phyloP scores from a whole-genome alignment of 2,113 vertebrate genomes.

The Pimephales promelas region DNA sequence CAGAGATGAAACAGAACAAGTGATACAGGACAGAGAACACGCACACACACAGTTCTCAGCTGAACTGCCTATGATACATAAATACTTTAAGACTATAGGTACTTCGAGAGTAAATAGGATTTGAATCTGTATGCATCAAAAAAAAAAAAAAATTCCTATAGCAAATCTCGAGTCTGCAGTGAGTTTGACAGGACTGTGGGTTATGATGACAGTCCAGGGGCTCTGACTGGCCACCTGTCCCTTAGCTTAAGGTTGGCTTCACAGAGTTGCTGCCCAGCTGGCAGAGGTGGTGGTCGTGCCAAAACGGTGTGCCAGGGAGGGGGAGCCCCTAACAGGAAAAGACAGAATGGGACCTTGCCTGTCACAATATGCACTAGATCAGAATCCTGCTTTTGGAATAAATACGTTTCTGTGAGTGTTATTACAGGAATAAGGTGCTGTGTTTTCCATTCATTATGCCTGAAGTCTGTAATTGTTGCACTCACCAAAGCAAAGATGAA shows the following conservation, averaged over 20 bases:
- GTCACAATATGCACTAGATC: constrained; percentile 51
- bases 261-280: constrained; percentile 44
- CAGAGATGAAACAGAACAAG: constrained; percentile 53
- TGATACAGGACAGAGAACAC: constrained; percentile 22
- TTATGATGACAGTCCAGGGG: constrained; percentile 31
- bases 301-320: constrained; percentile 17
- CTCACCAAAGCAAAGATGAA: too few relatives aligned
- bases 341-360: constrained; percentile 52
- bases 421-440: too few relatives aligned
- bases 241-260: constrained; percentile 31
- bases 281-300: constrained; percentile 35
- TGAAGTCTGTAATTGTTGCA: too few relatives aligned
- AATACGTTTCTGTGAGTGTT: too few relatives aligned
- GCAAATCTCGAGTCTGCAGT: neutral
- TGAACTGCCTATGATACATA: neutral
- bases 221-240: constrained; percentile 47
- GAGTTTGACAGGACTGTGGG: constrained; percentile 3
- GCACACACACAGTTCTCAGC: neutral
- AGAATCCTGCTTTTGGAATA: constrained; percentile 49
- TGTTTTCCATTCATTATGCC: too few relatives aligned
- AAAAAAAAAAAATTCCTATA: neutral
- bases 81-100: neutral
- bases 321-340: constrained; percentile 48
- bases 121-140: neutral
- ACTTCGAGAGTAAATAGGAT: neutral